phyloP scores from a whole-genome alignment of 2,888 invertebrate species.

The Marronus borbonicus region DNA sequence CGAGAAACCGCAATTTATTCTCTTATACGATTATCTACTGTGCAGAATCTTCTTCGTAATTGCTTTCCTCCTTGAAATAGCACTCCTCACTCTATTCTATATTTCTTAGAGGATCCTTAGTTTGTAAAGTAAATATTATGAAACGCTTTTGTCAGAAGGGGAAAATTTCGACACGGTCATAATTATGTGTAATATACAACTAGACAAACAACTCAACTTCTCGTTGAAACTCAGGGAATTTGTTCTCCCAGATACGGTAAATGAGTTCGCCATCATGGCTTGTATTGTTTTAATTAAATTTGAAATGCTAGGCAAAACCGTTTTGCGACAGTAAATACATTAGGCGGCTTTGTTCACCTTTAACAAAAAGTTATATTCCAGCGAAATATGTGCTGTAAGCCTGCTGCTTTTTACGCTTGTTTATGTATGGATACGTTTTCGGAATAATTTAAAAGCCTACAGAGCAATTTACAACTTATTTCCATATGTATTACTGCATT shows the following conservation, averaged over 20 bases:
- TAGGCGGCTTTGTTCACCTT: slow-evolving; percentile 1
- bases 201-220: slow-evolving; percentile 20
- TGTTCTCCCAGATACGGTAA: slow-evolving; percentile 17
- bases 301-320: slow-evolving; percentile 18
- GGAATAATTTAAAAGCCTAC: background rate
- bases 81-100: background rate
- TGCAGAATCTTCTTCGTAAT: background rate
- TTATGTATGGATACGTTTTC: background rate
- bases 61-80: background rate
- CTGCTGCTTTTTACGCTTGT: background rate
- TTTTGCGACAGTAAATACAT: slow-evolving; percentile 5
- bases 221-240: slow-evolving; percentile 12
- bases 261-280: slow-evolving; percentile 15
- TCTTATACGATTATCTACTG: background rate
- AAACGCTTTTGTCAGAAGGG: slow-evolving; percentile 5
- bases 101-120: background rate
- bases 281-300: slow-evolving; percentile 35
- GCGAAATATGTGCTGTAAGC: background rate
- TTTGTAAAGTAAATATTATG: slow-evolving; percentile 4
- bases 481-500: too few relatives aligned
- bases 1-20: background rate
- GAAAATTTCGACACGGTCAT: slow-evolving; percentile 6
- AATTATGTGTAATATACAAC: slow-evolving; percentile 9
- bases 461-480: background rate
- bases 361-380: background rate